Evolutionary conservation across 2,113 vertebrate genomes (phyloP), one percentile per base, ranked within the genome.

Genomic region (Antigone vipio): DNA sequence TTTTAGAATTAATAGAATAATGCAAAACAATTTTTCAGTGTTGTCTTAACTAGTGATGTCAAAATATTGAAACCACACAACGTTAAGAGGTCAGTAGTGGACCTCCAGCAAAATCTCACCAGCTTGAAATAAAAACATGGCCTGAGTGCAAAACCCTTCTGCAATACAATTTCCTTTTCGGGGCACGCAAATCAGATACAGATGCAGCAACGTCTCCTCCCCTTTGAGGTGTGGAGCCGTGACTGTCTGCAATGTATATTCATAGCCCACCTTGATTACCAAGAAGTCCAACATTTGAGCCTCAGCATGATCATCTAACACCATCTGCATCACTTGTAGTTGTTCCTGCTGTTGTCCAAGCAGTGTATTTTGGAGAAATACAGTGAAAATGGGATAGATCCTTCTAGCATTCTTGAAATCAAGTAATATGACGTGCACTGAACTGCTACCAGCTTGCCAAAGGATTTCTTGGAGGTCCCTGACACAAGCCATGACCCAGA

Each of bases 101-200:
- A 84, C 79, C 58, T 78, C 56, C 60, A 82, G 68, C 45, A 85
- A 42, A 79, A 80, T 44, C 82, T 88, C 82, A 88, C 80, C 75
- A 67, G 79, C 76, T 32, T 75, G 88, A 94, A 93, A 96, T 50
- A 40, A 78, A 93, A 95, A 58, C 83, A 77, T 10, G 59, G 69
- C 55, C 85, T 44, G 75, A 83, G 72, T 9, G 59, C 71, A 93
- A 77, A 96, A 79, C 55, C 55, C 42, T 88, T 69, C 93, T 69
- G 75, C 91, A 90, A 47, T 15, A 50, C 60, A 78, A 93, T 91
- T 91, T 89, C 93, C 93, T 91, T 84, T 62, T 67, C 1, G 3
- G 80, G 80, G 55, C 82, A 29, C 12, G 3, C 58, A 92, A 71
- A 96, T 93, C 68, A 84, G 64, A 66, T 29, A 12, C 91, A 95